Evolutionary conservation across 2,797 vertebrate species (phyloP), one percentile per base, ranked within the genome.

Genomic region (Halcyon leucocephala): DNA sequence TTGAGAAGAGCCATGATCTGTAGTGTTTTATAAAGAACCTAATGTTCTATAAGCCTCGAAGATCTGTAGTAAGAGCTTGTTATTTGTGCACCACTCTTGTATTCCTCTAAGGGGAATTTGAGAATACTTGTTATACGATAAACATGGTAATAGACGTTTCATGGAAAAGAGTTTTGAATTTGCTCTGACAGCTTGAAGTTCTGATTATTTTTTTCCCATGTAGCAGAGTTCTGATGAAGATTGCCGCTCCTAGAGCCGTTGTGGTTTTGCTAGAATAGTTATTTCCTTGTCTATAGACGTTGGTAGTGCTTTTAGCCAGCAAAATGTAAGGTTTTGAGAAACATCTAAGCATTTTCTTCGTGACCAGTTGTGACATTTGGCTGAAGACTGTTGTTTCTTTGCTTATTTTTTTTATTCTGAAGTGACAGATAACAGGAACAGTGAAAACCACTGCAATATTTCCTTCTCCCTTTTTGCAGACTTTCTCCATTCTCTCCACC

Each of bases 401-500:
- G 55, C 83, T 91, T 94, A 74, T 74, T 73, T 86, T 95, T 48
- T 42, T 57, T 54, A 54, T 89, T 93, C 90, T 55, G 73, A 91
- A 85, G 85, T 96, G 93, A 78, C 93, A 97, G 86, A 95, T 93
- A 96, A 76, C 46, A 92, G 93, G 87, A 82, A 74, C 77, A 95
- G 64, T 61, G 88, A 94, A 86, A 89, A 54, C 65, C 81, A 48
- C 71, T 85, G 62, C 92, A 86, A 39, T 89, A 82, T 95, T 97
- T 97, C 82, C 65, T 90, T 93, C 95, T 41, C 78, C 78, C 65
- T 93, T 95, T 95, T 92, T 97, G 97, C 98, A 96, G 98, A 98
- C 97, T 98, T 98, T 98, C 98, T 98, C 97, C 98, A 95, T 98
- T 99, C 97, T 98, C 97, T 98, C 98, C 98, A 98, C 98, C 98